These are phyloP conservation scores for Holotrichia oblita DNA, from an alignment of 1,140 invertebrate species.

Conservation along the genomic window DNA sequence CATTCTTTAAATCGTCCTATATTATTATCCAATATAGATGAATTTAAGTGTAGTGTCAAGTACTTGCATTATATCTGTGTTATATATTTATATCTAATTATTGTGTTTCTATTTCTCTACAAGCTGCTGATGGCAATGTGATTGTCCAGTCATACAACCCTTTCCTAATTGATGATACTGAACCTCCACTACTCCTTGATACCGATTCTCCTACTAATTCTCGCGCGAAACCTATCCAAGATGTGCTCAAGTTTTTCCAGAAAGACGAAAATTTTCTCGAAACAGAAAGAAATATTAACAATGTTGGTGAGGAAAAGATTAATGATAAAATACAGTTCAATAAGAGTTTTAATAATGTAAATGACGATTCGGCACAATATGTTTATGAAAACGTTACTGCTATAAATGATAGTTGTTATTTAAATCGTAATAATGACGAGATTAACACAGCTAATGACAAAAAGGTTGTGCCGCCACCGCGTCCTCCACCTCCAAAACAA, in stretches of 20 bases:
- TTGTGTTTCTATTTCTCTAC: conserved; percentile 63
- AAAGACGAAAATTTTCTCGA: conserved; percentile 46
- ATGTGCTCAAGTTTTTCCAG: conserved; percentile 58
- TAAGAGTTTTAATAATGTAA: conserved; percentile 39
- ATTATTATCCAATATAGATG: no score
- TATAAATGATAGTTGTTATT: background rate
- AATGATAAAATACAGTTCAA: conserved; percentile 43
- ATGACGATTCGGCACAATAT: conserved; percentile 22
- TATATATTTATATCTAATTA: conserved; percentile 41
- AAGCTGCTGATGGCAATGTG: conserved; percentile 68
- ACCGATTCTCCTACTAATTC: conserved; percentile 49
- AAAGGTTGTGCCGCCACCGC: conserved; percentile 63
- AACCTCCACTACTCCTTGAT: conserved; percentile 58
- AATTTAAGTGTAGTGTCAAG: no score
- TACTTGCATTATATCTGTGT: conserved; percentile 34
- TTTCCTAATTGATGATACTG: conserved; percentile 65
- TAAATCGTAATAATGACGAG: background rate
- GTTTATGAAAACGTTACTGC: background rate
- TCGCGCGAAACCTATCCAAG: conserved; percentile 50
- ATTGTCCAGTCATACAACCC: conserved; percentile 63
- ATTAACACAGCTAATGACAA: conserved; percentile 52
- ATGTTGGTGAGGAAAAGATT: conserved; percentile 40
- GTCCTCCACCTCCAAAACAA: conserved; percentile 63
- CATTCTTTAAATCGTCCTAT: no score
- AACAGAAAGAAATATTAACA: conserved; percentile 39